Evolutionary conservation across 2,113 vertebrate species (phyloP).

Genomic region (Misgurnus anguillicaudatus): DNA sequence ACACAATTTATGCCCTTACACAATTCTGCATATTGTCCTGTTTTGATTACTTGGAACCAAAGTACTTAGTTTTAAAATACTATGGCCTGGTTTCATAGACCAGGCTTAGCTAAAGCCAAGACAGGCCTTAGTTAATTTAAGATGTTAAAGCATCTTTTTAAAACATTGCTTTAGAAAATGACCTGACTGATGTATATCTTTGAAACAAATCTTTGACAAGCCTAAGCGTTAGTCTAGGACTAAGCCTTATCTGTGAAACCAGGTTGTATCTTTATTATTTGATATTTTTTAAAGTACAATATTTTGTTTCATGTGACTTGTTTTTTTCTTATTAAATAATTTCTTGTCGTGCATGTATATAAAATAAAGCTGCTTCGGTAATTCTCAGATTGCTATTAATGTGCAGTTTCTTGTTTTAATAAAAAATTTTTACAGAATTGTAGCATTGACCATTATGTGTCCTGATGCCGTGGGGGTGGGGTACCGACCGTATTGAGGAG

Average conservation of each 20-base stretch:
- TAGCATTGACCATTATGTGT: slow-evolving; percentile 34
- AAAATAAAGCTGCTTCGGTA: background rate
- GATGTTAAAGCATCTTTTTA: too few species aligned
- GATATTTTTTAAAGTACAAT: too few species aligned
- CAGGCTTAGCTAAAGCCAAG: too few species aligned
- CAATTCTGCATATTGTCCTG: slow-evolving; percentile 31
- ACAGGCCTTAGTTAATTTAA: too few species aligned
- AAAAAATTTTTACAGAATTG: background rate
- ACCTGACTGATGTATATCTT: too few species aligned
- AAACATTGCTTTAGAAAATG: too few species aligned
- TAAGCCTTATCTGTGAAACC: too few species aligned
- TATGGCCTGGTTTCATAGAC: background rate
- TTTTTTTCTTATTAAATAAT: too few species aligned
- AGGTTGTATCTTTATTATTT: too few species aligned
- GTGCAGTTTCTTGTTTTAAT: background rate
- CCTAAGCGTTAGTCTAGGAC: too few species aligned
- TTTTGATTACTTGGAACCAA: background rate
- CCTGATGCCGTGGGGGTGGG: slow-evolving; percentile 43
- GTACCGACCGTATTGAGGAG: background rate
- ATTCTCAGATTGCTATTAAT: background rate
- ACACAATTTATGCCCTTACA: background rate
- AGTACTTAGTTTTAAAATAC: background rate
- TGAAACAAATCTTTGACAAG: too few species aligned
- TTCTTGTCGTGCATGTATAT: background rate
- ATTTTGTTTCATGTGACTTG: too few species aligned